Base-by-base conservation (phyloP, 1,140 invertebrate species). In the Nebria ingens region DNA sequence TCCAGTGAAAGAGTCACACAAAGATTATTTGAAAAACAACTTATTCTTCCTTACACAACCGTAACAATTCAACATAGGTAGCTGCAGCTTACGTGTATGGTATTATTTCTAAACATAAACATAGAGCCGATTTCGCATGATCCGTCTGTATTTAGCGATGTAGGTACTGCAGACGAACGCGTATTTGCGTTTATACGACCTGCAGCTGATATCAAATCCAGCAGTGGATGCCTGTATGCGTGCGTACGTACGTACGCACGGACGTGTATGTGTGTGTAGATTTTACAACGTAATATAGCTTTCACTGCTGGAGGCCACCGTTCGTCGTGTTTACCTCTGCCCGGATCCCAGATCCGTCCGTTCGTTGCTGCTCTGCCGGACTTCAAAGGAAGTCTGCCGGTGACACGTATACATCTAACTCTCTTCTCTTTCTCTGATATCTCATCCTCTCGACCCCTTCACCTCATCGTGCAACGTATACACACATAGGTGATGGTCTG, bases 211-310 rank as follows among this genome's bases (percentile, higher is more conserved):
- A 6, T 29, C 4, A 29, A 29, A 29, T 29, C 25, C 25, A 29
- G 4, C 25, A 13, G 4, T 29, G 13, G 25, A 4, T 29, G 25
- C n/a, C n/a, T n/a, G n/a, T n/a, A n/a, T n/a, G n/a, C n/a, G n/a
- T n/a, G n/a, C n/a, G n/a, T n/a, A n/a, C n/a, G n/a, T n/a, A n/a
- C n/a, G n/a, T n/a, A n/a, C n/a, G n/a, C n/a, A n/a, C n/a, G n/a
- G n/a, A n/a, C n/a, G n/a, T n/a, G n/a, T n/a, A n/a, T n/a, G n/a
- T n/a, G n/a, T n/a, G n/a, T 34, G 25, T 34, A n/a, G 40, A 45
- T 45, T 45, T 45, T 45, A 9, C 40, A 45, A 45, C 40, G 40
- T 45, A 45, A 45, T 45, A 45, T 45, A 45, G 40, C 40, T 45
- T 29, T 45, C 40, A 17, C 40, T 17, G 40, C 40, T 45, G 40